These are phyloP conservation scores for Pimpla rufipes DNA, from an alignment of 2,888 invertebrate species.

Conservation along the genomic window DNA sequence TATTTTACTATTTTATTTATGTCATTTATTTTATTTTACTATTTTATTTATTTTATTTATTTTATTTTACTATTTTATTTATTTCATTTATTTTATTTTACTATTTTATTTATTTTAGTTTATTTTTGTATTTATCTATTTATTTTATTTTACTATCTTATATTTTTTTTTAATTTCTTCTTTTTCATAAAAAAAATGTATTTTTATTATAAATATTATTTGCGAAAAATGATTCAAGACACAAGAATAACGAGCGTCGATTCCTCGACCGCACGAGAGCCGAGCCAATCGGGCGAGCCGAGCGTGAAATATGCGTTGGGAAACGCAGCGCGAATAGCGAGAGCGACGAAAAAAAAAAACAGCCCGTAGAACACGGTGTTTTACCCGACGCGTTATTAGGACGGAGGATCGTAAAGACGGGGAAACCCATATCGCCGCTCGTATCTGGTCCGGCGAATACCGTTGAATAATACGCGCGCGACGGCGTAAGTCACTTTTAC, in stretches of 20 bases:
- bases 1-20: neutral
- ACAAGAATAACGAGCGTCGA: neutral
- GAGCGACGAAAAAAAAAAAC: slow-evolving; percentile 23
- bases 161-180: too few relatives aligned
- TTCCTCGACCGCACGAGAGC: neutral
- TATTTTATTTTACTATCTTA: too few relatives aligned
- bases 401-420: slow-evolving; percentile 66
- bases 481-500: slow-evolving; percentile 80
- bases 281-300: neutral
- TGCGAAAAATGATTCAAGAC: too few relatives aligned
- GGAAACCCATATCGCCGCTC: slow-evolving; percentile 49
- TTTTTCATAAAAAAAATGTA: too few relatives aligned
- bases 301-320: slow-evolving; percentile 37
- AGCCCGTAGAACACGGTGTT: slow-evolving; percentile 48
- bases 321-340: slow-evolving; percentile 26
- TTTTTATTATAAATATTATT: too few relatives aligned
- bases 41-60: too few relatives aligned
- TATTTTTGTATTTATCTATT: too few relatives aligned
- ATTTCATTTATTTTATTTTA: too few relatives aligned
- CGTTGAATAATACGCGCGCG: slow-evolving; percentile 71
- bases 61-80: too few relatives aligned
- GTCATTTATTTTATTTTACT: too few relatives aligned
- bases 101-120: too few relatives aligned
- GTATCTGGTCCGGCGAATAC: slow-evolving; percentile 50
- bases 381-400: slow-evolving; percentile 64